phyloP scores from a whole-genome alignment of 2,113 vertebrate species.

The Leucoraja erinaceus region DNA sequence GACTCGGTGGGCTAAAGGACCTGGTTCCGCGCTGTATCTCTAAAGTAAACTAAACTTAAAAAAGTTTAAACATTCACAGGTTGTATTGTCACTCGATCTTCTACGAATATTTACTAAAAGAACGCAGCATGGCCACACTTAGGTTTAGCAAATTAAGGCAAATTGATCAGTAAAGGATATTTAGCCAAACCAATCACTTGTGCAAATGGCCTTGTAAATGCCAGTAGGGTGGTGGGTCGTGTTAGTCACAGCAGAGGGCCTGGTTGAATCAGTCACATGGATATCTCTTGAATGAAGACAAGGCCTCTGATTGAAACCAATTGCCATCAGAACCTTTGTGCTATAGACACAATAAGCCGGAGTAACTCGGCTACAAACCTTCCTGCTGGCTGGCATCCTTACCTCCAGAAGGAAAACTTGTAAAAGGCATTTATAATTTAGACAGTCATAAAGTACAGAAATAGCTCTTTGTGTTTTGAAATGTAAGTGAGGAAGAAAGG shows the following conservation, averaged over 20 bases:
- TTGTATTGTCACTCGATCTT: background rate
- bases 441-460: no score
- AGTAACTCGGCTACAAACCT: background rate
- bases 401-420: background rate
- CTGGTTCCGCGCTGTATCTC: no score
- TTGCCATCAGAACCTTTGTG: background rate
- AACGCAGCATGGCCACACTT: background rate
- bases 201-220: background rate
- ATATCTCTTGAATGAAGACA: background rate
- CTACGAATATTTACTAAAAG: background rate
- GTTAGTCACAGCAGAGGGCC: background rate
- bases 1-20: no score
- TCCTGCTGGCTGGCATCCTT: background rate
- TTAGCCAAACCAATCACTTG: background rate
- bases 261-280: background rate
- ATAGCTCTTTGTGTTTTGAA: no score
- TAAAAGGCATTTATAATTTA: background rate
- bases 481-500: background rate
- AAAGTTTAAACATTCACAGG: background rate
- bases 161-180: background rate
- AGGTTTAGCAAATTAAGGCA: background rate
- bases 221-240: background rate
- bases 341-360: no score
- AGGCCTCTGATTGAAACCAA: background rate
- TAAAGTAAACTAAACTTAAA: background rate